Base-by-base conservation (phyloP, 2,888 invertebrate species). In the Oscheius myriophilus region DNA sequence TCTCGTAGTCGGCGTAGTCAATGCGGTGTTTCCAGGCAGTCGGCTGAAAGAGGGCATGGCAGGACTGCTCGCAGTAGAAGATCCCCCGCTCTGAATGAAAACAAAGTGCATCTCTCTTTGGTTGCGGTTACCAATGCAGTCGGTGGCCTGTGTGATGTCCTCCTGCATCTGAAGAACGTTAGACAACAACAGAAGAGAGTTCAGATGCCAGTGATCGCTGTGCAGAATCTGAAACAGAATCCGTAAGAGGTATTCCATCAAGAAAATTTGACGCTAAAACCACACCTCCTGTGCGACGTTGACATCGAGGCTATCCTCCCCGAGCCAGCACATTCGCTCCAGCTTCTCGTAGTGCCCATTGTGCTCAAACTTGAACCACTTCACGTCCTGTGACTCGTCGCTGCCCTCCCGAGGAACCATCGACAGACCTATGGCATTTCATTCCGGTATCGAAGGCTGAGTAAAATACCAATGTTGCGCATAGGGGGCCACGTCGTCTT, bases 31-130 rank as follows among this genome's bases (percentile, higher is more conserved):
- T 61, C 72, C 75, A 75, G n/a, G 73, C 63, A 92, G 89, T 85
- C 91, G 93, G 87, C 85, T 92, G 92, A 86, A 94, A 94, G 58
- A 91, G 88, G 0, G 93, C 91, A 88, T 93, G 93, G 85, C 93
- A 91, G 42, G 92, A 91, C 78, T 90, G 91, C 88, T 94, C 93
- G 83, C 92, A 89, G 71, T 91, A 91, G 84, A 91, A 91, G 23
- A 94, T 87, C 2, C 93, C 92, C 70, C 92, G 88, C 87, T 94
- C 93, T 89, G 81, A 66, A 87, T n/a, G 39, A 33, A 23, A 58
- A 42, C 18, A 18, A 21, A 26, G 25, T 7, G 23, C 3, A 53
- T 41, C n/a, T n/a, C n/a, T n/a, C n/a, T n/a, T n/a, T n/a, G n/a
- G n/a, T n/a, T n/a, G n/a, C n/a, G n/a, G n/a, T n/a, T 39, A 84